These are phyloP conservation scores for Ganaspis brasiliensis DNA, from an alignment of 2,888 invertebrate species.

Conservation along the genomic window DNA sequence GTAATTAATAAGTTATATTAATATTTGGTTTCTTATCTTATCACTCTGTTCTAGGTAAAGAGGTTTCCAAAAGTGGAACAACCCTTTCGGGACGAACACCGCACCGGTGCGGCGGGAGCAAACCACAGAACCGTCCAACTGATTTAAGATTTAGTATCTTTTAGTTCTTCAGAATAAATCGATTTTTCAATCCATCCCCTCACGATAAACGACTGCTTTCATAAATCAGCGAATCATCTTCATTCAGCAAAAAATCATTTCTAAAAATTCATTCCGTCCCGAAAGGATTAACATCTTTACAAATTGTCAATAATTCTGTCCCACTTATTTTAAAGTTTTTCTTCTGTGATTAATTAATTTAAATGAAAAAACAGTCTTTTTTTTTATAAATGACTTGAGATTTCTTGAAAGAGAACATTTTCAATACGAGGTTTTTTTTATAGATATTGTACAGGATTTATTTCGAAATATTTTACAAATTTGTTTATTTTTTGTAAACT, in stretches of 20 bases:
- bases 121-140: conserved; percentile 44
- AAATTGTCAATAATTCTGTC: background rate
- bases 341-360: conserved; percentile 40
- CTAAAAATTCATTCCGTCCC: conserved; percentile 30
- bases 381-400: background rate
- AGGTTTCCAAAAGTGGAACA: conserved; percentile 44
- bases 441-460: no score
- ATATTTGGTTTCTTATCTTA: conserved; percentile 24
- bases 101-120: conserved; percentile 43
- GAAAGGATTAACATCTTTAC: conserved; percentile 30
- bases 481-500: conserved; percentile 11
- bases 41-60: conserved; percentile 38
- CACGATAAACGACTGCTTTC: conserved; percentile 30
- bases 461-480: background rate
- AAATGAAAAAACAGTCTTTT: conserved; percentile 39
- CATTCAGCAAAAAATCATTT: conserved; percentile 32
- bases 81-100: conserved; percentile 43
- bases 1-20: background rate
- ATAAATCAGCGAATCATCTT: conserved; percentile 32
- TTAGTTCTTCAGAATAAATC: conserved; percentile 29
- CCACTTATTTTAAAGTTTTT: conserved; percentile 17
- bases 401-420: background rate
- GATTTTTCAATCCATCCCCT: conserved; percentile 25
- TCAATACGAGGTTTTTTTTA: background rate
- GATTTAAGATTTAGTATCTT: conserved; percentile 35